Conservation (phyloP, 2,113 vertebrate species). For the Baryphthengus martii region DNA sequence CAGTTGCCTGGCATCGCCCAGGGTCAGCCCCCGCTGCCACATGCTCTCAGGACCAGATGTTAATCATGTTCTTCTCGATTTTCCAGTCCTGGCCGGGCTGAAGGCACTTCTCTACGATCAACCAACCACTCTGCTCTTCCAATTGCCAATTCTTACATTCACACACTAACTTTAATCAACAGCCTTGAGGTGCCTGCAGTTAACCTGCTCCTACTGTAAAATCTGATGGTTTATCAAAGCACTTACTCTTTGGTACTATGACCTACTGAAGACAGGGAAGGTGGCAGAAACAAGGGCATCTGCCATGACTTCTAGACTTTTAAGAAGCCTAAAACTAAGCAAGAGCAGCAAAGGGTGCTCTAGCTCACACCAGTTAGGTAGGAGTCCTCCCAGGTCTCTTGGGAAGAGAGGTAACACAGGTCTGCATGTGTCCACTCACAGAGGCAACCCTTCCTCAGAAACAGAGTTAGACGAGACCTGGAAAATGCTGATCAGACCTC, state of each 20-base stretch:
- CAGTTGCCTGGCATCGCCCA: neutral
- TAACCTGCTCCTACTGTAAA: neutral
- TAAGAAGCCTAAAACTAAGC: neutral
- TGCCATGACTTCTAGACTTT: neutral
- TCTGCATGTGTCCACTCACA: accelerated
- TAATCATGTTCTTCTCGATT: neutral
- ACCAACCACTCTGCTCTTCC: neutral
- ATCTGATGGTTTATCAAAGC: neutral
- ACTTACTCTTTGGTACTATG: neutral
- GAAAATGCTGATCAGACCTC: neutral
- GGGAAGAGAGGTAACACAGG: neutral
- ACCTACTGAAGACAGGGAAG: neutral
- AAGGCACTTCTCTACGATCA: neutral
- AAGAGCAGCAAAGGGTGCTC: neutral
- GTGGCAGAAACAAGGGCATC: neutral
- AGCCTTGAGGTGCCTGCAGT: neutral
- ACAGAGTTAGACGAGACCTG: neutral
- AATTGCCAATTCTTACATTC: neutral
- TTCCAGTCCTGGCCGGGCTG: neutral
- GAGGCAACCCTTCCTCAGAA: neutral
- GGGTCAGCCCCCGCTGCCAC: neutral
- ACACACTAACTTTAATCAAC: neutral
- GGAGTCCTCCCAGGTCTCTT: neutral
- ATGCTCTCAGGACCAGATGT: neutral
- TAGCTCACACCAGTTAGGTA: neutral